Percentiles rank a stretch among this genome's conserved stretches.
Evolutionary conservation across 2,113 vertebrate genomes (phyloP).

Genomic region (Zosterops borbonicus): DNA sequence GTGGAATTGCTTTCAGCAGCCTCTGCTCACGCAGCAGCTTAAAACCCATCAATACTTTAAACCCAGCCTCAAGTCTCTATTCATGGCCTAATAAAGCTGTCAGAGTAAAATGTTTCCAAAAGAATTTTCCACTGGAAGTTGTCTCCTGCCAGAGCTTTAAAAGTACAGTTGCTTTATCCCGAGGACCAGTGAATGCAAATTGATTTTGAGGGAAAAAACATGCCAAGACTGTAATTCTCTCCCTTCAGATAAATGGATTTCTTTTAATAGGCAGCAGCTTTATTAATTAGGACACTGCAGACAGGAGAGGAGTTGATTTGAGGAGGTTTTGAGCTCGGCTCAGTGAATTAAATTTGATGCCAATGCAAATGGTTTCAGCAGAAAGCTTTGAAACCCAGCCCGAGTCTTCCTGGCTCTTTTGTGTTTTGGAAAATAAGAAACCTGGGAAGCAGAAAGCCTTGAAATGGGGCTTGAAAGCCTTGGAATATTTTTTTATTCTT

Average conservation of each 20-base stretch:
- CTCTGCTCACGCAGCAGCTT: not conserved
- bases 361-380: not conserved
- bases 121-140: slow-evolving; percentile 31
- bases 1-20: not conserved
- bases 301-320: not conserved
- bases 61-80: not conserved
- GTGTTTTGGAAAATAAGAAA: not conserved
- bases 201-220: not conserved
- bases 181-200: slow-evolving; percentile 4
- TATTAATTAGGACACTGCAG: slow-evolving; percentile 45
- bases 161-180: slow-evolving; percentile 28
- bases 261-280: not conserved
- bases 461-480: not conserved
- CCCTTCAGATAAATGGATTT: slow-evolving; percentile 32
- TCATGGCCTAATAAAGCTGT: slow-evolving; percentile 56
- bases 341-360: not conserved
- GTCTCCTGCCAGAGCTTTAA: slow-evolving; percentile 37
- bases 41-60: not conserved
- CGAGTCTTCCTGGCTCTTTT: not conserved
- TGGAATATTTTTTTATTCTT: not conserved
- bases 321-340: not conserved
- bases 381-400: not conserved
- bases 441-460: not conserved
- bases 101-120: slow-evolving; percentile 30
- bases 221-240: slow-evolving; percentile 47